phyloP scores from a whole-genome alignment of 2,797 vertebrate genomes.

The Holocentrus rufus region DNA sequence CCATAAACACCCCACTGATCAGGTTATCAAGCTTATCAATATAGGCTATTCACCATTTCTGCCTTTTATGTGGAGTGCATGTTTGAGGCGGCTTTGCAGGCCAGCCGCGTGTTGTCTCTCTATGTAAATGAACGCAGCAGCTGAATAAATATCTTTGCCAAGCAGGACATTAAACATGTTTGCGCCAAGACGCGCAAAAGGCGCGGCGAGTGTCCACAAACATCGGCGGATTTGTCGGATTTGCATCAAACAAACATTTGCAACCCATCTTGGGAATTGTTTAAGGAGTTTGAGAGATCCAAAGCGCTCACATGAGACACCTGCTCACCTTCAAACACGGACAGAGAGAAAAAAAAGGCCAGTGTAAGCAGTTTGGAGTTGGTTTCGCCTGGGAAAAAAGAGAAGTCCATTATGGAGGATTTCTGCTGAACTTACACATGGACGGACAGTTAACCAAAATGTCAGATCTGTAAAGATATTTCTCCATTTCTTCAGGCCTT shows the following conservation, averaged over 20 bases:
- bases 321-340: constrained; percentile 63
- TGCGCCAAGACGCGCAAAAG: constrained; percentile 75
- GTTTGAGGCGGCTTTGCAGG: constrained; percentile 33
- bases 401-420: not conserved
- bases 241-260: constrained; percentile 82
- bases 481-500: too few species aligned
- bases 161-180: constrained; percentile 74
- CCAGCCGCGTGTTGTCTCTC: constrained; percentile 22
- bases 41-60: not conserved
- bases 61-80: not conserved
- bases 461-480: too few species aligned
- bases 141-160: constrained; percentile 79
- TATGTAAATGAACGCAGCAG: constrained; percentile 73
- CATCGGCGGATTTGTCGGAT: constrained; percentile 80
- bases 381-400: not conserved
- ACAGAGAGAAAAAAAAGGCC: not conserved
- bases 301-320: constrained; percentile 64
- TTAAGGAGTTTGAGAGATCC: constrained; percentile 56
- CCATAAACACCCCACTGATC: constrained; percentile 26
- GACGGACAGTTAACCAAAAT: too few species aligned
- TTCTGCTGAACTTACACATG: too few species aligned
- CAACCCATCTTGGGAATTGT: constrained; percentile 65
- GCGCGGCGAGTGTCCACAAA: constrained; percentile 69
- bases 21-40: constrained; percentile 40
- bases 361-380: not conserved